Conservation (phyloP, 2,113 vertebrate genomes). For the Acrocephalus kingi region DNA sequence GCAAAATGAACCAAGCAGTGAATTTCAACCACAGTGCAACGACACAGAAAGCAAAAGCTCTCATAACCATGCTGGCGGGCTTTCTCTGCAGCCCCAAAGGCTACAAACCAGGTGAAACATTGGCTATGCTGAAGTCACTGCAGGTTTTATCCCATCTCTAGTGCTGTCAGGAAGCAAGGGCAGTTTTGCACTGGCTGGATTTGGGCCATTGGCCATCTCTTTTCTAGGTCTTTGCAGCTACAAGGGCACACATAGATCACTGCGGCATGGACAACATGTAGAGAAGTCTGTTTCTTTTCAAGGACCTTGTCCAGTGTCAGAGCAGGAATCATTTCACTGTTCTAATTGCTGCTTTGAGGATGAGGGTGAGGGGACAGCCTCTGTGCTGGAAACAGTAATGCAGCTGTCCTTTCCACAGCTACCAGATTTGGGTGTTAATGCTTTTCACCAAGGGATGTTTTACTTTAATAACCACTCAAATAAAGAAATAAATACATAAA, state of each 20-base stretch:
- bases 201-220: neutral
- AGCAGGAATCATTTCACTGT: neutral
- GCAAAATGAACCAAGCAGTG: neutral
- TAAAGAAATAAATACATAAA: neutral
- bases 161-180: neutral
- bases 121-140: neutral
- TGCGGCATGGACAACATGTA: fast-evolving
- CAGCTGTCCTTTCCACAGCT: neutral
- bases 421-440: neutral
- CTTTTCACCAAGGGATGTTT: neutral
- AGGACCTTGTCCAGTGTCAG: neutral
- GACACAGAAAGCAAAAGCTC: neutral
- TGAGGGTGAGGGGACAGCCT: neutral
- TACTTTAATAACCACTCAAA: neutral
- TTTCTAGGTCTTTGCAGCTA: neutral
- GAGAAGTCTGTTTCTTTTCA: neutral
- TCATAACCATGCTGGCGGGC: neutral
- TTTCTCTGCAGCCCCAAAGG: neutral
- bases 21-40: neutral
- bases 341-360: neutral
- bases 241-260: neutral
- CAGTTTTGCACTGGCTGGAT: neutral
- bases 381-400: neutral
- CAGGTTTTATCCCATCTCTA: neutral
- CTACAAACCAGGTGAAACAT: neutral